Evolutionary conservation across 2,113 vertebrate species (phyloP), one percentile per base, ranked within the genome.

Genomic region (Leucopsar rothschildi): DNA sequence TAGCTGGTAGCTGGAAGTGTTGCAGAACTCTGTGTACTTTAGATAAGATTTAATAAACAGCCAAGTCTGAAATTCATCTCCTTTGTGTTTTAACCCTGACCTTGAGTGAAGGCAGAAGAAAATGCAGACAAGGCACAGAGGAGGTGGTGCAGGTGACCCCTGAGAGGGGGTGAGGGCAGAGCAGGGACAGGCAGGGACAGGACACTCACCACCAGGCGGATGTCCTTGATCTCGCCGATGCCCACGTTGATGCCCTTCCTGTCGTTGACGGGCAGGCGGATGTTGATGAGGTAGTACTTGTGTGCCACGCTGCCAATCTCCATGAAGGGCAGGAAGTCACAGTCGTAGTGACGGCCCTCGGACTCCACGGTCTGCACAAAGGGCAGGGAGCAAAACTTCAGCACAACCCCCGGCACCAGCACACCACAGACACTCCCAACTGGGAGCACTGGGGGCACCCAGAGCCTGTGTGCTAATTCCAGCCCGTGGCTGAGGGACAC

Each of bases 211-310:
- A 99, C 98, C 0, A 99, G 96, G n/a, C 96, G 98, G 88, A 99
- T 98, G 90, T 99, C 99, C 93, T 98, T 99, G 94, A 99, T 99
- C 91, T 99, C 99, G 7, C 99, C 99, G 2, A 99, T 99, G 55
- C 98, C 98, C 72, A 99, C 97, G 7, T 99, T 99, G 66, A 99
- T 93, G 86, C 98, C 99, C 96, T 99, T 99, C 82, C 97, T 98
- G 76, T 99, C 99, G 10, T 98, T 99, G 50, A 99, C 99, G 3
- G 99, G 99, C 45, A 99, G 98, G 9, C 99, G 98, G 93, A 99
- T 98, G 97, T 99, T 99, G 86, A 99, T 97, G 49, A 99, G 99
- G 88, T 99, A 99, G 96, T 98, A 99, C 75, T 99, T 99, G 93
- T 99, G 99, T 35, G 98, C 98, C 85, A 99, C 99, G 2, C 98